Percentiles rank a stretch among this genome's conserved stretches.
Conservation (phyloP, 2,113 vertebrate genomes). For the Lamprotornis superbus region DNA sequence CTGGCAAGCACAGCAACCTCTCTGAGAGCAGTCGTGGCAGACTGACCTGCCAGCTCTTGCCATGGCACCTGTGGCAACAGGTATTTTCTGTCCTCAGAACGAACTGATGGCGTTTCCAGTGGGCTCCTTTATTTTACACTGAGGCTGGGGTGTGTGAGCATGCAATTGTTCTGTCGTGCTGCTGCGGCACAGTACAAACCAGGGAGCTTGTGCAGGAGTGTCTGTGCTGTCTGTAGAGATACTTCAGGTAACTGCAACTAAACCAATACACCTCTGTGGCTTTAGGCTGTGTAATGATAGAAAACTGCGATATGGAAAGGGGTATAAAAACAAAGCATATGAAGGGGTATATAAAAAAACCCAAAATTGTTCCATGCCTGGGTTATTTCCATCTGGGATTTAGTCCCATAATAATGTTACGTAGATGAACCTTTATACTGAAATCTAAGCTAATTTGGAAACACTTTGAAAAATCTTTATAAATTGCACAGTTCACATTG, state of each 20-base stretch:
- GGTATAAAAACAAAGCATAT: neutral
- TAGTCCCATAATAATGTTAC: neutral
- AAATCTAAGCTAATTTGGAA: neutral
- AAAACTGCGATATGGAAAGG: neutral
- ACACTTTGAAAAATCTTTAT: neutral
- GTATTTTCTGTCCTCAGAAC: neutral
- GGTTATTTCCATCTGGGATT: neutral
- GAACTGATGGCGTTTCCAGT: neutral
- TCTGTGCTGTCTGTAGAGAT: neutral
- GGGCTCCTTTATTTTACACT: neutral
- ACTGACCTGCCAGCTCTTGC: neutral
- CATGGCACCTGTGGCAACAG: accelerated
- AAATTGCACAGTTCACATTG: neutral
- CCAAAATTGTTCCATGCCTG: neutral
- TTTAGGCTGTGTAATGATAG: neutral
- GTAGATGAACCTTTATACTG: neutral
- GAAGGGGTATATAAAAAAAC: neutral
- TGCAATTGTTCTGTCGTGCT: neutral
- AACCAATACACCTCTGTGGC: neutral
- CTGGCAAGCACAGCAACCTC: neutral
- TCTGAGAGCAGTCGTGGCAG: neutral
- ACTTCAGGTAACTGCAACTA: neutral
- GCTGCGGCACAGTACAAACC: neutral
- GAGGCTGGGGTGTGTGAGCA: accelerated
- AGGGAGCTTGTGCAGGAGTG: neutral